A percentile compares a stretch with the other conserved stretches of the same genome.
These are phyloP conservation scores for Propithecus coquereli DNA, from an alignment of 2,113 vertebrate species.

Conservation along the genomic window DNA sequence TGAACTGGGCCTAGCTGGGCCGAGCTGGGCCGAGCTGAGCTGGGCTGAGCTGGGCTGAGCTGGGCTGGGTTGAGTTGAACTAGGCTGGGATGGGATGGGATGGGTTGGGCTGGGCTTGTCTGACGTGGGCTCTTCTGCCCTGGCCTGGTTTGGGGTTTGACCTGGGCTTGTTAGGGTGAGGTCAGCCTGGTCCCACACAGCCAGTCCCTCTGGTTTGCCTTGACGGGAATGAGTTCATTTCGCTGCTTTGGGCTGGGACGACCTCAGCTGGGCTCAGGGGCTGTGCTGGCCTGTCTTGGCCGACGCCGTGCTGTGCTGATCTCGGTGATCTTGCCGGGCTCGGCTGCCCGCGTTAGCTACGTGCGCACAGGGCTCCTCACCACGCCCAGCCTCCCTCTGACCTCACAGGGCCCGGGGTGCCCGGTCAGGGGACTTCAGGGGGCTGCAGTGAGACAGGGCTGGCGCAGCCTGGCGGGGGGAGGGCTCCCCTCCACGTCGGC, in stretches of 20 bases:
- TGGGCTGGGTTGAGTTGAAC: fast-evolving
- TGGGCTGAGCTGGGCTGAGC: fast-evolving
- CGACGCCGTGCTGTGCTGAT: no score
- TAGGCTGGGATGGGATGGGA: fast-evolving
- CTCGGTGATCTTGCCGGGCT: not conserved
- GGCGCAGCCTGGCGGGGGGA: fast-evolving
- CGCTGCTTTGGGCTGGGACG: not conserved
- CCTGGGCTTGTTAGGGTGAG: no score
- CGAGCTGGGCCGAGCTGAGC: fast-evolving
- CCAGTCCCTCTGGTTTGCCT: no score
- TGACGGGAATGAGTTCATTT: no score
- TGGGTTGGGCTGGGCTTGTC: fast-evolving
- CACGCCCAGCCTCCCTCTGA: fast-evolving
- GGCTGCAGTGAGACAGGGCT: not conserved
- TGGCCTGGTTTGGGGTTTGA: no score
- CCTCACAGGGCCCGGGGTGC: not conserved
- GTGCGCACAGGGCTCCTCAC: not conserved
- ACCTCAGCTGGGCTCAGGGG: not conserved
- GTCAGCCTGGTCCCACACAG: no score
- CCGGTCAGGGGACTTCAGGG: not conserved
- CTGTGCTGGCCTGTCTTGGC: no score
- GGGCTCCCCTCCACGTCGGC: not conserved
- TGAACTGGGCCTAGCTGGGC: fast-evolving
- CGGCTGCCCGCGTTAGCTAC: not conserved
- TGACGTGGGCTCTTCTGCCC: fast-evolving